These are phyloP conservation scores for Polyommatus iphigenia DNA, from an alignment of 2,888 invertebrate genomes.

Conservation along the genomic window DNA sequence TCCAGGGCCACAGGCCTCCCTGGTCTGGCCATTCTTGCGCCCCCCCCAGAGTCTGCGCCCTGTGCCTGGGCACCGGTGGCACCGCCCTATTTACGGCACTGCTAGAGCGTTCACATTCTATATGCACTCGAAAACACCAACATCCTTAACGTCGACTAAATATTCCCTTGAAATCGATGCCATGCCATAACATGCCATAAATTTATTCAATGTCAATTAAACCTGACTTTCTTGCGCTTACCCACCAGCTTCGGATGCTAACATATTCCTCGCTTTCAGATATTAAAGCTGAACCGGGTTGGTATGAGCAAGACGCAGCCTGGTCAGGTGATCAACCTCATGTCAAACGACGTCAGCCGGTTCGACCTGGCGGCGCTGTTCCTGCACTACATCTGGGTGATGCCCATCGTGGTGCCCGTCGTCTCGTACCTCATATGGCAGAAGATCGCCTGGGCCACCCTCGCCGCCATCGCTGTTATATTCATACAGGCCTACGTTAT, in stretches of 20 bases:
- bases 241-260: not conserved
- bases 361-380: constrained; percentile 86
- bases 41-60: too few species aligned
- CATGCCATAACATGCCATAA: not conserved
- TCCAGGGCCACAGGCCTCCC: too few species aligned
- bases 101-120: too few species aligned
- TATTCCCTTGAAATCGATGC: not conserved
- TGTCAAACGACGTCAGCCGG: constrained; percentile 92
- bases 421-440: constrained; percentile 73
- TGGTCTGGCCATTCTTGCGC: too few species aligned
- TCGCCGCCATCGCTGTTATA: constrained; percentile 70
- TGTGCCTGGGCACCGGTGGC: too few species aligned
- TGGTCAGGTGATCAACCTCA: constrained; percentile 90
- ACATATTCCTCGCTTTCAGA: constrained; percentile 51
- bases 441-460: constrained; percentile 63
- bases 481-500: constrained; percentile 82
- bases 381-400: constrained; percentile 89
- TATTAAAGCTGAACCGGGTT: constrained; percentile 74
- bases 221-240: not conserved
- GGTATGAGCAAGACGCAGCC: constrained; percentile 82
- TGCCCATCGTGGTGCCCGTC: constrained; percentile 86
- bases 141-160: too few species aligned
- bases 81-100: too few species aligned
- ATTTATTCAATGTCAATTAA: not conserved
- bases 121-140: too few species aligned